phyloP scores from a whole-genome alignment of 2,888 invertebrate species.

The Augochlorella aurata region DNA sequence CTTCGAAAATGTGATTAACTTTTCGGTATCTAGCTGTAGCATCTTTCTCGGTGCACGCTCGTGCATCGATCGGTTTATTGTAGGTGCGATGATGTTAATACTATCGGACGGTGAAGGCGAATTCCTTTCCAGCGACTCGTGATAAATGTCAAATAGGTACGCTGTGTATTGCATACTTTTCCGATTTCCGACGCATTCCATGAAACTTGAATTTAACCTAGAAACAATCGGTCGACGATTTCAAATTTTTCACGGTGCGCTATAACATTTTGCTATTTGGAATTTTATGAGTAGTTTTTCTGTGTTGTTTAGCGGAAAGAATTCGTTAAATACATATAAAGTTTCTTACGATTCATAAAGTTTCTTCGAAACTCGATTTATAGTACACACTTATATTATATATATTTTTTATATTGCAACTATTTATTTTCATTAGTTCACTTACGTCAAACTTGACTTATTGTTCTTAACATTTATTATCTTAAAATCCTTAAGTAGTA shows the following conservation, averaged over 20 bases:
- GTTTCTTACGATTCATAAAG: no score
- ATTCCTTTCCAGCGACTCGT: conserved; percentile 35
- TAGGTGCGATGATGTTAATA: conserved; percentile 47
- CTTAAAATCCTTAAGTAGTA: no score
- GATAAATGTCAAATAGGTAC: conserved; percentile 49
- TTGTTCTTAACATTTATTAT: no score
- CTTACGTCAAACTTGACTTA: no score
- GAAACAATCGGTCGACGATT: not conserved
- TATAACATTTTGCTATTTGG: not conserved
- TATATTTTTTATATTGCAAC: no score
- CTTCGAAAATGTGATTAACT: conserved; percentile 31
- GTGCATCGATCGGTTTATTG: conserved; percentile 21
- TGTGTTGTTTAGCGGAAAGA: no score
- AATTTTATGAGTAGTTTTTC: no score
- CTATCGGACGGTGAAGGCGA: conserved; percentile 36
- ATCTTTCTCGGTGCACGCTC: not conserved
- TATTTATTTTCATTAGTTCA: no score
- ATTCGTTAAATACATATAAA: no score
- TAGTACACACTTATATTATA: no score
- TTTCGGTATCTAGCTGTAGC: conserved; percentile 10
- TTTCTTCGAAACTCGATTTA: no score
- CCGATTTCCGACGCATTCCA: conserved; percentile 9
- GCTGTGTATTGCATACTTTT: conserved; percentile 10
- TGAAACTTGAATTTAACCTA: not conserved
- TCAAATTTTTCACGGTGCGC: not conserved